These are phyloP conservation scores for Oreochromis mossambicus DNA, from an alignment of 2,797 vertebrate species.

Conservation along the genomic window DNA sequence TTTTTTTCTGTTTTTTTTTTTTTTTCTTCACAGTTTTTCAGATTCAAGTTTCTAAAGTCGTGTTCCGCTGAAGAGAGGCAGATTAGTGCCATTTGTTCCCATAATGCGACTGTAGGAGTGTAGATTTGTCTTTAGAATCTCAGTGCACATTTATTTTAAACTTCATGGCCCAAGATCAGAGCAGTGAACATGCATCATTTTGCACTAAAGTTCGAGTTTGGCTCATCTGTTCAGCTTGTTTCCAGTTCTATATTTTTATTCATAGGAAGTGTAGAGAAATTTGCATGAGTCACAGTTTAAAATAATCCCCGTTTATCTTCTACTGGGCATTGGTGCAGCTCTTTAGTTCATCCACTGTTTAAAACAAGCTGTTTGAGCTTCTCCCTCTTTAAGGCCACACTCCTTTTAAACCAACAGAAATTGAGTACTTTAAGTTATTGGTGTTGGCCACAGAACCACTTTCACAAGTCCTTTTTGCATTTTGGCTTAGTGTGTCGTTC, in stretches of 20 bases:
- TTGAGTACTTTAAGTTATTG: not conserved
- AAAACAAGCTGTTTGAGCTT: not conserved
- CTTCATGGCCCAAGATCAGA: not conserved
- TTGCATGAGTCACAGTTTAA: not conserved
- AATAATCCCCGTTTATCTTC: not conserved
- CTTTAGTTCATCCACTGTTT: not conserved
- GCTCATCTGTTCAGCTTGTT: not conserved
- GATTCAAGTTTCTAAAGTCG: not conserved
- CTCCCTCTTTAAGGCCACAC: not conserved
- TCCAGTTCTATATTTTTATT: not conserved
- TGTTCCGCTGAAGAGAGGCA: not conserved
- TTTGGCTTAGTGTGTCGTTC: not conserved
- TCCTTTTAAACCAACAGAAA: not conserved
- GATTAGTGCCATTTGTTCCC: not conserved
- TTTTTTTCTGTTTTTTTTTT: not conserved
- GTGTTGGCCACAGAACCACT: not conserved
- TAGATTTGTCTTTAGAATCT: not conserved
- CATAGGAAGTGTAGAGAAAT: not conserved
- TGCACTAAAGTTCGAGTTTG: not conserved
- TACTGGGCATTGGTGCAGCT: not conserved
- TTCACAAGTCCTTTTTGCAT: not conserved
- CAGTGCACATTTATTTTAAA: not conserved
- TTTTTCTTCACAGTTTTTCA: not conserved
- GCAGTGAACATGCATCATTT: not conserved
- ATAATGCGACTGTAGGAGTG: not conserved